Evolutionary conservation across 2,113 vertebrate species (phyloP).

Genomic region (Delphinapterus leucas): DNA sequence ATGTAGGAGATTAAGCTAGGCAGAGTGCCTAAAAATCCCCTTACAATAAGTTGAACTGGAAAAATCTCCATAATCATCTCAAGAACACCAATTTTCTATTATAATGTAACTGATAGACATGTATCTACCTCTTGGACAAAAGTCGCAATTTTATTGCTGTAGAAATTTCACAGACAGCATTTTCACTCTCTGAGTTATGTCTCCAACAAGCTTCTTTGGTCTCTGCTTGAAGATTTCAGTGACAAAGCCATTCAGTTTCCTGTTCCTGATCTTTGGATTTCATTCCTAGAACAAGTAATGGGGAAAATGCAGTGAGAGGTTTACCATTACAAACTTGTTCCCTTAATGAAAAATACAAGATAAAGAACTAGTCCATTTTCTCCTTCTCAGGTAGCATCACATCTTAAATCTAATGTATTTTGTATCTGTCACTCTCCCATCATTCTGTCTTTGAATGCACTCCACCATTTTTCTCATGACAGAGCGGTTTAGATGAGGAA

Average conservation of each 20-base stretch:
- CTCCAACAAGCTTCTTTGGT: background rate
- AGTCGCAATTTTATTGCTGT: background rate
- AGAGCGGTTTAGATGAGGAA: slow-evolving; percentile 66
- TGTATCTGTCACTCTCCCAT: background rate
- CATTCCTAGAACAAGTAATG: background rate
- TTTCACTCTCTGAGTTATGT: background rate
- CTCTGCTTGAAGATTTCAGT: background rate
- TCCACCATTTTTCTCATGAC: background rate
- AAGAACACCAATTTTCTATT: background rate
- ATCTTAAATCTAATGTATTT: background rate
- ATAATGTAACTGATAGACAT: background rate
- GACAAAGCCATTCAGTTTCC: background rate
- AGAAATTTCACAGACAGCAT: background rate
- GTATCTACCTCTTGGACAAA: background rate
- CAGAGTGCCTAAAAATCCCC: background rate
- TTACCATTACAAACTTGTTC: background rate
- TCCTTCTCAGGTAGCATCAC: no score
- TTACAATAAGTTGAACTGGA: background rate
- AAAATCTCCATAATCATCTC: background rate
- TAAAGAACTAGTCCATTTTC: background rate
- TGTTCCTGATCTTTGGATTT: background rate
- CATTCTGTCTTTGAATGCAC: background rate
- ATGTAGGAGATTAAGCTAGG: background rate
- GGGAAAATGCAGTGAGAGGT: background rate
- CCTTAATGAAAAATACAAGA: background rate